Conservation (phyloP, 2,888 invertebrate genomes). For the Dioctria linearis region DNA sequence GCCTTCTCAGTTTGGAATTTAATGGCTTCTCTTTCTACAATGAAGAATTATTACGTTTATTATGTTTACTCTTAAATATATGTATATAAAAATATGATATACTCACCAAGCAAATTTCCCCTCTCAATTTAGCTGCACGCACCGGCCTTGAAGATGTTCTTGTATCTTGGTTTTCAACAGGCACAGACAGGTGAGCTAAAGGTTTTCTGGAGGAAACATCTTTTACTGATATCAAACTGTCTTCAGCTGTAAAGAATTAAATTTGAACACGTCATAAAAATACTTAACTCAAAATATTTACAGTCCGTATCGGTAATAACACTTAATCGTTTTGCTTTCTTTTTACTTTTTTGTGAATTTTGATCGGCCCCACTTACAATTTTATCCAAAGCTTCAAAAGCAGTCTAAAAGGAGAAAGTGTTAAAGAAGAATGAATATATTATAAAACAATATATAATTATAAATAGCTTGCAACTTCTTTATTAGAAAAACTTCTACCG, state of each 20-base stretch:
- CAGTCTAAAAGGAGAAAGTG: neutral
- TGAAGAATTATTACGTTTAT: neutral
- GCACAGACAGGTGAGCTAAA: neutral
- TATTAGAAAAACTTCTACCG: too few relatives aligned
- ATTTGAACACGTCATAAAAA: neutral
- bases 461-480: too few relatives aligned
- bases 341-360: neutral
- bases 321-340: constrained; percentile 9
- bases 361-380: neutral
- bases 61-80: neutral
- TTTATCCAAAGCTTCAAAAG: neutral
- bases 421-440: too few relatives aligned
- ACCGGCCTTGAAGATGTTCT: constrained; percentile 62
- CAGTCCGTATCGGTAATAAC: neutral
- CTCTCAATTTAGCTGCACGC: constrained; percentile 66
- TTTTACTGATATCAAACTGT: constrained; percentile 17
- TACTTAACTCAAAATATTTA: neutral
- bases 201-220: neutral
- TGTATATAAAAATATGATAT: neutral
- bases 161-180: neutral
- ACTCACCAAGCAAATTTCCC: constrained; percentile 63
- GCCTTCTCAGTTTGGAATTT: constrained; percentile 64
- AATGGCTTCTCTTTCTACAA: constrained; percentile 64
- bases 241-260: constrained; percentile 24
- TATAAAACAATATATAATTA: too few relatives aligned